A percentile compares a stretch with the other conserved stretches of the same genome.
Conservation (phyloP, 2,888 invertebrate genomes). For the Ephialtes manifestator region DNA sequence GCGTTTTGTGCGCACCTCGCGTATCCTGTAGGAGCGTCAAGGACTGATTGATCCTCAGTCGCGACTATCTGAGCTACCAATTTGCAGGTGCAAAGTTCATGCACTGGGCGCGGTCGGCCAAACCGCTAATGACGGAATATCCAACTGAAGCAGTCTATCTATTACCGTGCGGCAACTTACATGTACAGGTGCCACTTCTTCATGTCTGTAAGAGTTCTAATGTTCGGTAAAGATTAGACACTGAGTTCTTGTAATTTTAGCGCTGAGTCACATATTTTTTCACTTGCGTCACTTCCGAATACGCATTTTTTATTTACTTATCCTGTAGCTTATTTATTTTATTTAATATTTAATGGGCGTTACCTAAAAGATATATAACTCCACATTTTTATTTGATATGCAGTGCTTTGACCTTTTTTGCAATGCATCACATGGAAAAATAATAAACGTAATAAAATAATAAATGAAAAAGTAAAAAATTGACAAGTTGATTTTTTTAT, state of each 20-base stretch:
- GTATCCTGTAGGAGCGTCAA: constrained; percentile 9
- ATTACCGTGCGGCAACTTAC: constrained; percentile 51
- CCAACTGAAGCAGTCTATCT: constrained; percentile 68
- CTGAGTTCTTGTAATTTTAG: neutral
- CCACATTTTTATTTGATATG: too few relatives aligned
- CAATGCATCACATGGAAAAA: neutral
- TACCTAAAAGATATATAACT: too few relatives aligned
- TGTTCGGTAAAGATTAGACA: constrained; percentile 14
- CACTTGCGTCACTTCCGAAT: neutral
- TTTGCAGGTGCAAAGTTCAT: constrained; percentile 83
- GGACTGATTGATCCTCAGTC: constrained; percentile 32
- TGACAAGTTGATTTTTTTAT: too few relatives aligned
- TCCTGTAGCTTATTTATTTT: neutral
- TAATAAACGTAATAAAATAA: neutral
- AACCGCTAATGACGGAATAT: constrained; percentile 79
- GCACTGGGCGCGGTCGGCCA: constrained; percentile 68
- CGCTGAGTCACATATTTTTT: neutral
- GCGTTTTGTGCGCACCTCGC: constrained; percentile 12
- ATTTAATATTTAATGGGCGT: too few relatives aligned
- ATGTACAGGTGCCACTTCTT: constrained; percentile 10
- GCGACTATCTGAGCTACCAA: constrained; percentile 66
- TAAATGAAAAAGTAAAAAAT: too few relatives aligned
- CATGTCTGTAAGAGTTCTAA: neutral
- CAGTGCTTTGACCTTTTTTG: too few relatives aligned
- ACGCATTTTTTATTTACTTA: neutral